A percentile compares a stretch with the other conserved stretches of the same genome.
These are phyloP conservation scores for Synanthedon myopaeformis DNA, from an alignment of 2,888 invertebrate genomes.

Conservation along the genomic window DNA sequence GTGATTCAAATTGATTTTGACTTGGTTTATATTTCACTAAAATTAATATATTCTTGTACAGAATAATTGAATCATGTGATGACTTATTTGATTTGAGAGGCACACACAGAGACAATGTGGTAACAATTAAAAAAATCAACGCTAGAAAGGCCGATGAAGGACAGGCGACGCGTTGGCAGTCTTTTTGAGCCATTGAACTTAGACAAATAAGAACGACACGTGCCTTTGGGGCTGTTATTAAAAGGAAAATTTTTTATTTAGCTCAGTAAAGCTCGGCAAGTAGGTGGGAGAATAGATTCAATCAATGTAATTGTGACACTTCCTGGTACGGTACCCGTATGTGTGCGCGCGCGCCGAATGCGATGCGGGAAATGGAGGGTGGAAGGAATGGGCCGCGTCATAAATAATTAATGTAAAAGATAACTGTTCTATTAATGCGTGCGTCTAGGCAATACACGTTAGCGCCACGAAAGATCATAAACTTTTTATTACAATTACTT, in stretches of 20 bases:
- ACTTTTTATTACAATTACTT: conserved; percentile 1
- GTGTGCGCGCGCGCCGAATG: conserved; percentile 17
- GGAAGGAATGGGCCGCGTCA: background rate
- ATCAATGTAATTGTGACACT: conserved; percentile 46
- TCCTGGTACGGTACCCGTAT: conserved; percentile 40
- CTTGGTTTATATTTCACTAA: no score
- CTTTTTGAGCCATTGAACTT: no score
- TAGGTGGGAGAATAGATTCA: conserved; percentile 38
- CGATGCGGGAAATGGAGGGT: background rate
- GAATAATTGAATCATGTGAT: no score
- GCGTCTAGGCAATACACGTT: conserved; percentile 26
- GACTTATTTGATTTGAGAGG: no score
- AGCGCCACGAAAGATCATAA: conserved; percentile 9
- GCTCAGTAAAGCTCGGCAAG: conserved; percentile 18
- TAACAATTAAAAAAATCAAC: no score
- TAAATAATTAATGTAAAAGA: conserved; percentile 33
- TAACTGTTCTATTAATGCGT: conserved; percentile 34
- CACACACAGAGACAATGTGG: no score
- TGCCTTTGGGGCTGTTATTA: no score
- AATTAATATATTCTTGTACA: no score
- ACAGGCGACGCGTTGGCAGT: no score
- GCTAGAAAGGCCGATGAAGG: no score
- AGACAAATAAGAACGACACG: no score
- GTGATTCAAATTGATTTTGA: no score
- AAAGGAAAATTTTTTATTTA: background rate